Evolutionary conservation across 2,888 invertebrate genomes (phyloP), one percentile per base, ranked within the genome.

Genomic region (Oligia strigilis): DNA sequence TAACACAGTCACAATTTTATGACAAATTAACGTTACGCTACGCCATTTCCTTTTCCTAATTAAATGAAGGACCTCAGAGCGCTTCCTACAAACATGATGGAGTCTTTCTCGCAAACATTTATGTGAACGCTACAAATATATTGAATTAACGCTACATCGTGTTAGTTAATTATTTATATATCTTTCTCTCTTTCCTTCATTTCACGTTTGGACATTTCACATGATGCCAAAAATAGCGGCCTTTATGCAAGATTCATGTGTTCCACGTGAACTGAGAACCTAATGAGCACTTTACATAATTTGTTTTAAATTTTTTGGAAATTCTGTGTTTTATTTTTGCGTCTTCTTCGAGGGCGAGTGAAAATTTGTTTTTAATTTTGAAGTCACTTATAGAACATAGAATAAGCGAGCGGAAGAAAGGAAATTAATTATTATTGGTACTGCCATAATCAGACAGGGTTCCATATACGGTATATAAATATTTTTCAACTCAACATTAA

Each of bases 61-160:
- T 85, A 84, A 88, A 89, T 91, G 82, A 87, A 87, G 75, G 58
- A 76, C 87, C 88, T 86, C 82, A 73, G 77, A 19, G 75, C 71
- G 69, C 80, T 86, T 60, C 40, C 80, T 82, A 66, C 78, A 80
- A 88, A 86, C 81, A 81, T 80, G 88, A 85, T 84, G 82, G 82
- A 89, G 80, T 80, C 77, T 79, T 77, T 74, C 78, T 82, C 81
- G 46, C 74, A 80, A 75, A 78, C 62, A 75, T 80, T 78, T 72
- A 72, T 77, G 82, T 80, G 79, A 78, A 82, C 67, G 82, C 70
- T 78, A 79, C 77, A 82, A 81, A 89, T 84, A 83, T 84, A 89
- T 87, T 79, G 73, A 87, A 87, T 89, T 88, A 88, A 87, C 79
- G 72, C 78, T 77, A 74, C 77, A 73, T 79, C 81, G 70, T 78